Evolutionary conservation across 2,797 vertebrate species (phyloP), one percentile per base, ranked within the genome.

Genomic region (Lutjanus campechanus): DNA sequence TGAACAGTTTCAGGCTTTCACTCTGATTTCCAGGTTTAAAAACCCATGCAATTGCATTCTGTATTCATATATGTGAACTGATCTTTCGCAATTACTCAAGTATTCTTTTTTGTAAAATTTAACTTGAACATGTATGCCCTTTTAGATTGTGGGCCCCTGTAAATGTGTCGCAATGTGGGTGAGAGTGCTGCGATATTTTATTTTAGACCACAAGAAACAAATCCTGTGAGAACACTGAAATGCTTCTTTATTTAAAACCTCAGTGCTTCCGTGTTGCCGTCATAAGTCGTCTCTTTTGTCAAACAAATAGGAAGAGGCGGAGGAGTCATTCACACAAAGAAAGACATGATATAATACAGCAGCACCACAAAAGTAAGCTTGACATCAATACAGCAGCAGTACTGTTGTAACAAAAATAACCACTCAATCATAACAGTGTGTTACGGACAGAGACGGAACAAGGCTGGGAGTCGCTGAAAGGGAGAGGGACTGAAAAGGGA

Each of bases 371-470:
- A 58, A 75, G 54, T 25, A 41, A 16, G n/a, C 36, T 25, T 73
- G 69, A 55, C 55, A 61, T 46, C 56, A 75, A 70, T 54, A 49
- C 49, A 68, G 50, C n/a, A 66, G 13, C 46, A 40, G 15, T 51
- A 29, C 20, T 64, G 25, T 53, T 80, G 53, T 66, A 62, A 54
- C 40, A 69, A 44, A 68, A 53, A 55, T 69, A 63, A 77, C 13
- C 40, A 56, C 41, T 81, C 62, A 74, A 54, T 74, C 61, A 53
- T 50, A 46, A 56, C 16, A 44, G 60, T 29, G 66, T 15, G 44
- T 25, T 7, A n/a, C 11, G 20, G 20, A 54, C n/a, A 54, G 47
- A 79, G 44, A 79, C 67, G 67, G 41, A 83, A 56, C 25, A n/a
- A 79, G 65, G 47, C 43, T 49, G 54, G 46, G 22, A 73, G 29